Percentiles rank a stretch among this genome's conserved stretches.
Conservation (phyloP, 2,113 vertebrate genomes). For the Typhlomys cinereus region DNA sequence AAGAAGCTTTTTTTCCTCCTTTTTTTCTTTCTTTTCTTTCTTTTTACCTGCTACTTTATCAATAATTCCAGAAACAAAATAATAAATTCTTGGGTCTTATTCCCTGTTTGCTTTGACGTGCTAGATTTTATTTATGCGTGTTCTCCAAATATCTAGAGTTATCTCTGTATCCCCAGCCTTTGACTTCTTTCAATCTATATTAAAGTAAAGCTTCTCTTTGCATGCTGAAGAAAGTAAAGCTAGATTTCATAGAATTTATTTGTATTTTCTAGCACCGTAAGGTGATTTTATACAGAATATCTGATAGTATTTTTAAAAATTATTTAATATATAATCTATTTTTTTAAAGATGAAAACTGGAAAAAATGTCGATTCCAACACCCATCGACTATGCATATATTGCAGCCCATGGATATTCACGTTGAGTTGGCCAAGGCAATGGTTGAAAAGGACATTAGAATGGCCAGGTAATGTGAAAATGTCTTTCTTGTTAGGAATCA, state of each 20-base stretch:
- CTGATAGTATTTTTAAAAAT: not conserved
- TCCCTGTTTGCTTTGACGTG: constrained; percentile 21
- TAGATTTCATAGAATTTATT: constrained; percentile 11
- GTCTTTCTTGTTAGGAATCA: constrained; percentile 10
- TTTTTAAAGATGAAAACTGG: constrained; percentile 92
- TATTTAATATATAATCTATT: not conserved
- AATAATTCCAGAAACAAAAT: not conserved
- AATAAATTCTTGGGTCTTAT: not conserved
- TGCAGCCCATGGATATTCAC: constrained; percentile 95
- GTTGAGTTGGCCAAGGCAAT: constrained; percentile 94
- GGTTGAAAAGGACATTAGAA: constrained; percentile 95
- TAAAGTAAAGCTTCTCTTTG: constrained; percentile 5
- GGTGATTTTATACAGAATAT: not conserved
- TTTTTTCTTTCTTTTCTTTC: not conserved
- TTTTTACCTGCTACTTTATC: not conserved
- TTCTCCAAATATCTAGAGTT: constrained; percentile 28
- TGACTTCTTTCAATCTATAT: not conserved
- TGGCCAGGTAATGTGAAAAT: constrained; percentile 90
- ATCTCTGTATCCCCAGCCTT: not conserved
- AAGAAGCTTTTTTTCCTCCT: not conserved
- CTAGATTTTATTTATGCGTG: not conserved
- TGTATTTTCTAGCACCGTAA: constrained; percentile 14
- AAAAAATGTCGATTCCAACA: constrained; percentile 88
- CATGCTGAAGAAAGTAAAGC: constrained; percentile 22
- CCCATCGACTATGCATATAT: constrained; percentile 91